Evolutionary conservation across 2,888 invertebrate species (phyloP).

Genomic region (Melitaea athalia): DNA sequence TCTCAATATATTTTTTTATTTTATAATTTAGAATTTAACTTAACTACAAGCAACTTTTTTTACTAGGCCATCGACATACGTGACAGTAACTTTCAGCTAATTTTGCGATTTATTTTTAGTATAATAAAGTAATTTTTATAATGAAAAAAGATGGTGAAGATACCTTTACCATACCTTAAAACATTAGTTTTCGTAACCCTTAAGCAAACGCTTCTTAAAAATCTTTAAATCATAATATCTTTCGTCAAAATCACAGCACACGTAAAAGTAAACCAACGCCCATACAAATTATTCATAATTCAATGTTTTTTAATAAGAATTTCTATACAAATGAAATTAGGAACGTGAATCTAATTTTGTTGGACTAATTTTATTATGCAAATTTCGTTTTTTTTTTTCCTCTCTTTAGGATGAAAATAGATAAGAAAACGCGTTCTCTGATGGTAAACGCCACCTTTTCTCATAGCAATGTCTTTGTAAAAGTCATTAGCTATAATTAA

Average conservation of each 20-base stretch:
- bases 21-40: too few species aligned
- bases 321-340: conserved; percentile 1
- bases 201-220: too few species aligned
- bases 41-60: too few species aligned
- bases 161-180: too few species aligned
- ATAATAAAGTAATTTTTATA: too few species aligned
- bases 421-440: background rate
- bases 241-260: too few species aligned
- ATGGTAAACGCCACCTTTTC: background rate
- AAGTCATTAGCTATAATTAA: conserved; percentile 1
- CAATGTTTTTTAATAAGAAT: background rate
- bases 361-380: conserved; percentile 3
- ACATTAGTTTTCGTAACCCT: too few species aligned
- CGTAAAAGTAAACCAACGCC: background rate
- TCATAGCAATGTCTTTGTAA: background rate
- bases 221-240: too few species aligned
- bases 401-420: background rate
- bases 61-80: too few species aligned
- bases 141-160: too few species aligned
- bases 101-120: too few species aligned
- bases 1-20: background rate
- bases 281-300: background rate
- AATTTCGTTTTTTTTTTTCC: background rate
- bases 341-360: background rate
- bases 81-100: too few species aligned